A percentile compares a stretch with the other conserved stretches of the same genome.
phyloP scores from a whole-genome alignment of 2,113 vertebrate species.

The Ammodytes dubius region DNA sequence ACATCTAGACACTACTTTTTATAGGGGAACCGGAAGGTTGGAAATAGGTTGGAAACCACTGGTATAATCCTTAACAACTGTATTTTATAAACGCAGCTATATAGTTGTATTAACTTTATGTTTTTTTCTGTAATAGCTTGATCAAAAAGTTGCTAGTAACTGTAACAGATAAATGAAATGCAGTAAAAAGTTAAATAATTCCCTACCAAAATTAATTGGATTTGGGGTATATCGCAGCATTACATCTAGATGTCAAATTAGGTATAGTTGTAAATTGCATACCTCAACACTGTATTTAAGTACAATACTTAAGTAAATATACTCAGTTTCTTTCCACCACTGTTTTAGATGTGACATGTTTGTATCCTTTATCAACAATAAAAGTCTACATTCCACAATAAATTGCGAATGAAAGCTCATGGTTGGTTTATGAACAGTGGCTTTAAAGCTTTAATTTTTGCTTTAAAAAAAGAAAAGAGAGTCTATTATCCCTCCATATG shows the following conservation, averaged over 20 bases:
- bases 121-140: background rate
- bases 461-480: constrained; percentile 10
- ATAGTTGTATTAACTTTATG: background rate
- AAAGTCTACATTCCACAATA: background rate
- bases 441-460: background rate
- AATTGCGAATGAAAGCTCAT: background rate
- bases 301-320: background rate
- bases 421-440: background rate
- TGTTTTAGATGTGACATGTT: background rate
- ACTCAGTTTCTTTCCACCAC: background rate
- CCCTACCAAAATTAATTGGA: background rate
- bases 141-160: background rate
- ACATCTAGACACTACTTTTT: background rate
- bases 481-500: constrained; percentile 19
- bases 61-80: background rate
- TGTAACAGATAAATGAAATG: background rate
- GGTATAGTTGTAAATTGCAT: background rate
- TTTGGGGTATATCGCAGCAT: background rate
- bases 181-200: background rate
- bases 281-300: background rate
- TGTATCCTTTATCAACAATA: background rate
- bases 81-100: background rate
- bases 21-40: too few relatives aligned
- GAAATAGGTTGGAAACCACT: background rate
- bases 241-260: background rate